Evolutionary conservation across 1,140 invertebrate species (phyloP).

Genomic region (Lordiphosa stackelbergi): DNA sequence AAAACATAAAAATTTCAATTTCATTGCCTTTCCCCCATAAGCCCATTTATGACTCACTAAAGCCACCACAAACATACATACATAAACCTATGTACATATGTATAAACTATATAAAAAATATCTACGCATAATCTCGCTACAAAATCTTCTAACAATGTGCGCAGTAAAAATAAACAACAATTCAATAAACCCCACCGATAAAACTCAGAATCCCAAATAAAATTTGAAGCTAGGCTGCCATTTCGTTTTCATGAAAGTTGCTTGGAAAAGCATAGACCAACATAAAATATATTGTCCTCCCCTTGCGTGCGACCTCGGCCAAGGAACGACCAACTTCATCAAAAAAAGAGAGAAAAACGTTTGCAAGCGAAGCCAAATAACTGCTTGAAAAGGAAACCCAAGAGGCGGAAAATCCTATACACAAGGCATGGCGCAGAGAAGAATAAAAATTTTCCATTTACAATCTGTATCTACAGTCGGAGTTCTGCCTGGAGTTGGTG

Average conservation of each 20-base stretch:
- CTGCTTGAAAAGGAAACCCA: conserved; percentile 55
- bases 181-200: conserved; percentile 33
- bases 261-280: conserved; percentile 23
- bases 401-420: conserved; percentile 53
- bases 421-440: conserved; percentile 30
- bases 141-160: conserved; percentile 42
- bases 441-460: conserved; percentile 46
- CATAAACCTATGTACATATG: conserved; percentile 11
- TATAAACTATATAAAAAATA: conserved; percentile 18
- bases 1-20: conserved; percentile 22
- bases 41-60: conserved; percentile 46
- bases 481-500: too few relatives aligned
- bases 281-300: conserved; percentile 62
- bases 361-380: conserved; percentile 51
- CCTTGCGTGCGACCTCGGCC: conserved; percentile 48
- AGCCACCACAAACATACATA: conserved; percentile 8
- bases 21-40: conserved; percentile 9
- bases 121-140: conserved; percentile 28
- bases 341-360: conserved; percentile 12
- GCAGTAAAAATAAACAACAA: conserved; percentile 51
- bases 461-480: conserved; percentile 15
- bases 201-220: conserved; percentile 19
- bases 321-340: conserved; percentile 48
- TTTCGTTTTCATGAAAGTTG: conserved; percentile 16
- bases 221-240: conserved; percentile 16